phyloP scores from a whole-genome alignment of 2,888 invertebrate species.

The Oligia strigilis region DNA sequence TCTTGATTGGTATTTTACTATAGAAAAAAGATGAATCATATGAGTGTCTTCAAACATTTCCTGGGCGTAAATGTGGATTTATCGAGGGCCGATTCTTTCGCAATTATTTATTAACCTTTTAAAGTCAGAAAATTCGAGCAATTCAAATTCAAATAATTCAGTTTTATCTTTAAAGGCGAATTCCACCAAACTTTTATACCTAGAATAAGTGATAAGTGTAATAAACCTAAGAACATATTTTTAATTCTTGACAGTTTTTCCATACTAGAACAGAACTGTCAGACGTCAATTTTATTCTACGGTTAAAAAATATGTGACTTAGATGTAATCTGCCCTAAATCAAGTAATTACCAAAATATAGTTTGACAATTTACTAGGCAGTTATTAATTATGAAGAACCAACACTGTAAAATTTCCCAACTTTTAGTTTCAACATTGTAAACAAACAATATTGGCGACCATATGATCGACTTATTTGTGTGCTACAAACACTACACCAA shows the following conservation, averaged over 20 bases:
- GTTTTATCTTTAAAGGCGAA: background rate
- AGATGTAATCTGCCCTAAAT: background rate
- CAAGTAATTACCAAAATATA: background rate
- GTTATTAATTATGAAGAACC: background rate
- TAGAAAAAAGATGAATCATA: background rate
- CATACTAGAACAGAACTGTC: no score
- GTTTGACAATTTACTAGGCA: background rate
- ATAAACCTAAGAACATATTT: background rate
- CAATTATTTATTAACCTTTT: background rate
- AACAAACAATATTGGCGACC: slow-evolving; percentile 55
- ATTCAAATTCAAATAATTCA: background rate
- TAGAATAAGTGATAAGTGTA: background rate
- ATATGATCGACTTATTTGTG: slow-evolving; percentile 52
- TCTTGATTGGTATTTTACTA: no score
- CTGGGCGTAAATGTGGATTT: background rate
- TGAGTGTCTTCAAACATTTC: background rate
- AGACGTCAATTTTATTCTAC: no score
- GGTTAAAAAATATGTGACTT: background rate
- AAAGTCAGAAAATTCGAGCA: background rate
- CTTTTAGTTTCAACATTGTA: slow-evolving; percentile 39
- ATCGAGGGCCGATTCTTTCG: background rate
- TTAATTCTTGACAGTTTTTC: background rate
- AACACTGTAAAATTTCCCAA: slow-evolving; percentile 11
- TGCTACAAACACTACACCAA: slow-evolving; percentile 40
- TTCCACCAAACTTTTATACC: background rate